Conservation (phyloP, 2,797 vertebrate species). For the Trachurus trachurus region DNA sequence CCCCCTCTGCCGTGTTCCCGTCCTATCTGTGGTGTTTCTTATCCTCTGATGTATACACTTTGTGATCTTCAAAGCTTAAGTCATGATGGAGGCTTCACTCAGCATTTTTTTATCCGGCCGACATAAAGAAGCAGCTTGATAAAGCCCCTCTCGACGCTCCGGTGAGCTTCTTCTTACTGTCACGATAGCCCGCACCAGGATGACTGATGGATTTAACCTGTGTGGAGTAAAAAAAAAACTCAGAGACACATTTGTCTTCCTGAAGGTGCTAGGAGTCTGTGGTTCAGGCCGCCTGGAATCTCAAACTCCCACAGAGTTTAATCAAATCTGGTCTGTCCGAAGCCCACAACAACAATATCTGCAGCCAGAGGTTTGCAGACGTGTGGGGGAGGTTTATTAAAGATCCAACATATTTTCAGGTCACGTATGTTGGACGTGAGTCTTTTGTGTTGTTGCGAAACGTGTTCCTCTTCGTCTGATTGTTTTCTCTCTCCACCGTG, state of each 20-base stretch:
- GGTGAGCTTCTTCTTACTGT: conserved; percentile 18
- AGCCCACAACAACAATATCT: conserved; percentile 52
- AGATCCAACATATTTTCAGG: conserved; percentile 16
- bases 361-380: conserved; percentile 22
- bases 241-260: conserved; percentile 58
- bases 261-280: conserved; percentile 43
- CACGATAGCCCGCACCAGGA: conserved; percentile 27
- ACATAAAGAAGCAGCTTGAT: conserved; percentile 30
- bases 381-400: conserved; percentile 36
- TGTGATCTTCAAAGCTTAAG: conserved; percentile 64
- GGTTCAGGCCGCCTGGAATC: conserved; percentile 64
- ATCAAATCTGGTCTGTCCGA: conserved; percentile 51
- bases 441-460: conserved; percentile 11
- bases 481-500: background rate
- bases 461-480: background rate
- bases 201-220: conserved; percentile 70
- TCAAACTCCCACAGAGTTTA: conserved; percentile 67
- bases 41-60: conserved; percentile 66
- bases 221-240: conserved; percentile 36
- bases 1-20: conserved; percentile 36
- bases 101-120: conserved; percentile 24
- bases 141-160: conserved; percentile 1
- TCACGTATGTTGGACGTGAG: conserved; percentile 1
- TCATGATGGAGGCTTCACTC: conserved; percentile 11
- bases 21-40: conserved; percentile 58